A percentile compares a stretch with the other conserved stretches of the same genome.
Evolutionary conservation across 2,797 vertebrate genomes (phyloP).

Genomic region (Sebastes jordani): DNA sequence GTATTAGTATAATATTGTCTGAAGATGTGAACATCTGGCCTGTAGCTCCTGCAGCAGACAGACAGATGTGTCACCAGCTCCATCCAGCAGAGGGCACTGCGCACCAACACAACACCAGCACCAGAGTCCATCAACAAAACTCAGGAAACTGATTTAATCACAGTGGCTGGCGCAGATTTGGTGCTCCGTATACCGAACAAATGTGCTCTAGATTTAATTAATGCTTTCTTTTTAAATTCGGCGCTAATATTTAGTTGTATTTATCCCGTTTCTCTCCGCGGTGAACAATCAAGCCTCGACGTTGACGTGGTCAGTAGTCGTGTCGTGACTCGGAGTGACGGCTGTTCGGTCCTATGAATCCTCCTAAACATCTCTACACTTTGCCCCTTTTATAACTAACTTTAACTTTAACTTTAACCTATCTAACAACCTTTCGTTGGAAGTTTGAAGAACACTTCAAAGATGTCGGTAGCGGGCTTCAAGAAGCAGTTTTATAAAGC

Average conservation of each 20-base stretch:
- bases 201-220: not conserved
- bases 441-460: conserved; percentile 69
- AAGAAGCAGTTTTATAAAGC: conserved; percentile 99
- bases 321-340: conserved; percentile 72
- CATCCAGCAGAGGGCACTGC: conserved; percentile 54
- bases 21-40: conserved; percentile 21
- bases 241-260: not conserved
- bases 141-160: conserved; percentile 53
- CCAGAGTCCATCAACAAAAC: not conserved
- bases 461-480: conserved; percentile 96
- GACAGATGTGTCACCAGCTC: fast-evolving
- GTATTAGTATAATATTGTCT: not conserved
- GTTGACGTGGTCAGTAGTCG: conserved; percentile 80
- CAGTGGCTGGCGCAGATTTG: conserved; percentile 34
- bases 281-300: conserved; percentile 53
- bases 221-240: not conserved
- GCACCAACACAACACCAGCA: not conserved
- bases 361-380: conserved; percentile 14
- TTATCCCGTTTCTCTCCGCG: not conserved
- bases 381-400: conserved; percentile 38
- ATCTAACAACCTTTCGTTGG: conserved; percentile 18
- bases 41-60: not conserved
- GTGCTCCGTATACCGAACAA: not conserved
- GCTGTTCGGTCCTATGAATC: conserved; percentile 65
- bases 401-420: conserved; percentile 19